These are phyloP conservation scores for Thereva unica DNA, from an alignment of 2,888 invertebrate genomes.

Conservation along the genomic window DNA sequence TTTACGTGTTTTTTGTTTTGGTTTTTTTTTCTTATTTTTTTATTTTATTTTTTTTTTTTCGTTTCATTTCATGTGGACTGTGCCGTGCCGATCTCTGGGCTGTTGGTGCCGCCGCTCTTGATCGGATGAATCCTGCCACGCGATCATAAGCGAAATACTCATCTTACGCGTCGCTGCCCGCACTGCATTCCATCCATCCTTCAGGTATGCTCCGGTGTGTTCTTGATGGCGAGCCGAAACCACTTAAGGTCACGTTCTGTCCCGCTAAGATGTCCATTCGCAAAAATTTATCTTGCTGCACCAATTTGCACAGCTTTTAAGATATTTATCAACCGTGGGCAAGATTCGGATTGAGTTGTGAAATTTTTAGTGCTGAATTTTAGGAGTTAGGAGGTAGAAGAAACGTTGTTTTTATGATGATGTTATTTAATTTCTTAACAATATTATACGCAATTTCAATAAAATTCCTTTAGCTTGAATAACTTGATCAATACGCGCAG, in stretches of 20 bases:
- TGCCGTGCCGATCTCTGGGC: conserved; percentile 20
- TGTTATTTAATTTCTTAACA: too few species aligned
- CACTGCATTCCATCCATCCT: background rate
- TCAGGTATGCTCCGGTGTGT: background rate
- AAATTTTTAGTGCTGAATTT: too few species aligned
- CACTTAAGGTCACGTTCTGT: conserved; percentile 25
- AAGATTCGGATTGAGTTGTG: too few species aligned
- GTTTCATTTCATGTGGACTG: conserved; percentile 24
- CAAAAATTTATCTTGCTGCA: conserved; percentile 6
- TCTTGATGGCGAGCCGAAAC: conserved; percentile 14
- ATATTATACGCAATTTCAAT: too few species aligned
- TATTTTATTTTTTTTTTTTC: conserved; percentile 21
- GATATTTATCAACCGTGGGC: background rate
- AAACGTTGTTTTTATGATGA: too few species aligned
- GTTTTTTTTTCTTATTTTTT: conserved; percentile 10
- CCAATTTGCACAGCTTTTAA: conserved; percentile 20
- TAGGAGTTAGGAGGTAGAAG: too few species aligned
- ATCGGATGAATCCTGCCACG: conserved; percentile 33
- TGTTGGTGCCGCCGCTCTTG: conserved; percentile 15
- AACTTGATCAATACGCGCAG: too few species aligned
- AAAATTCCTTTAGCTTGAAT: too few species aligned
- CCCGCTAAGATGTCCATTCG: conserved; percentile 6
- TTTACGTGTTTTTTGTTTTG: background rate
- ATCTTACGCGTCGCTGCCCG: conserved; percentile 18
- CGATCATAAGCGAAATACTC: conserved; percentile 35